Evolutionary conservation across 2,113 vertebrate genomes (phyloP).

Genomic region (Psilopsiagon aymara): DNA sequence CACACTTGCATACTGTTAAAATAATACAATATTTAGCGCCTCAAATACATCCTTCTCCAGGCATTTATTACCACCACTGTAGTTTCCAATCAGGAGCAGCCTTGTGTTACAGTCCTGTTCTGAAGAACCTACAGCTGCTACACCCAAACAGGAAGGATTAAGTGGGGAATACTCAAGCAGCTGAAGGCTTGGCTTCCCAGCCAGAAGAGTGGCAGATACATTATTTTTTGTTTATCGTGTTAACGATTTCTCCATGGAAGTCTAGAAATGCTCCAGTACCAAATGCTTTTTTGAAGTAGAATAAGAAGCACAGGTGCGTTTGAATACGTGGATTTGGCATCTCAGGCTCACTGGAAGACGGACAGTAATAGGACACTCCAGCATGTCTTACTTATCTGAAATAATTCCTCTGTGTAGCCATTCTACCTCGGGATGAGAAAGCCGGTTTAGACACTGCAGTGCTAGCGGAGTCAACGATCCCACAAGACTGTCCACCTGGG

Average conservation of each 20-base stretch:
- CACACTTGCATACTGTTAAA: slow-evolving; percentile 84
- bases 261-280: neutral
- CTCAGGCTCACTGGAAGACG: neutral
- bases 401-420: neutral
- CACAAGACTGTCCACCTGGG: neutral
- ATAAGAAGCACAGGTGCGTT: neutral
- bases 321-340: neutral
- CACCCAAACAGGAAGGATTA: neutral
- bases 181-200: neutral
- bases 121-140: neutral
- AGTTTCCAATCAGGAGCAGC: neutral
- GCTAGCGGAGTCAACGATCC: neutral
- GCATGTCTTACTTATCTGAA: neutral
- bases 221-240: neutral
- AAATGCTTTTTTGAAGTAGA: neutral
- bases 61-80: neutral
- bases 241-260: neutral
- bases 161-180: neutral
- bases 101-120: neutral
- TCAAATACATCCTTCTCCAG: neutral
- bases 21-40: neutral
- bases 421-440: neutral
- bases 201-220: neutral
- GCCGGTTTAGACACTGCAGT: neutral
- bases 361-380: neutral